Base-by-base conservation (phyloP, 2,113 vertebrate genomes). In the Eurypyga helias region DNA sequence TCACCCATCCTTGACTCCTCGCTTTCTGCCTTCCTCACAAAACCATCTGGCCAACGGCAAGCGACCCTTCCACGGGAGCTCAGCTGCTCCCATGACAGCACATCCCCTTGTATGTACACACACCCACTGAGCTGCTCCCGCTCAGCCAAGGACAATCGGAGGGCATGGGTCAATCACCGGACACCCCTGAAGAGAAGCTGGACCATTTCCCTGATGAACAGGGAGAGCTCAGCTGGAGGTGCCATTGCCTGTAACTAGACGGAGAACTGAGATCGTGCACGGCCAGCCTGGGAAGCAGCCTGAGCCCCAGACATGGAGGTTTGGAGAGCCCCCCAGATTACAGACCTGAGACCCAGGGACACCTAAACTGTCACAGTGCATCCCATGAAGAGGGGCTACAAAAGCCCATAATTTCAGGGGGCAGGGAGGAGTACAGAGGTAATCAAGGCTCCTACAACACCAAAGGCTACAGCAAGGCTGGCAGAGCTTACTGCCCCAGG, bases 81-180 rank as follows among this genome's bases (percentile, higher is more conserved):
- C 5, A 1, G 43, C 31, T n/a, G 52, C 52, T 89, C 46, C 41
- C 60, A 26, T 1, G 11, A 33, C 33, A 75, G 52, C 3, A 1
- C 1, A 0, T 71, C 38, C 79, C 18, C 24, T 51, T 46, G 29
- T 41, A 46, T 0, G 1, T 19, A 46, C n/a, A 24, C 15, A 0
- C 15, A 5, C 10, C 2, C 17, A 15, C n/a, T 2, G 6, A 66
- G 52, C 51, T 78, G 13, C 58, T 66, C 64, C 57, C 38, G 29
- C 31, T 17, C n/a, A 10, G 36, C 24, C 1, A 2, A 92, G 38
- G 45, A 60, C 51, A 38, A 52, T 13, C 3, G 0, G 24, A 26
- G 33, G 29, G 29, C 65, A 29, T 4, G 11, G 28, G 38, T 65
- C 65, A 24, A 45, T 6, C 36, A 19, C 14, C 24, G 48, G 64